Base-by-base conservation (phyloP, 2,113 vertebrate species). In the Malaclemys terrapin region DNA sequence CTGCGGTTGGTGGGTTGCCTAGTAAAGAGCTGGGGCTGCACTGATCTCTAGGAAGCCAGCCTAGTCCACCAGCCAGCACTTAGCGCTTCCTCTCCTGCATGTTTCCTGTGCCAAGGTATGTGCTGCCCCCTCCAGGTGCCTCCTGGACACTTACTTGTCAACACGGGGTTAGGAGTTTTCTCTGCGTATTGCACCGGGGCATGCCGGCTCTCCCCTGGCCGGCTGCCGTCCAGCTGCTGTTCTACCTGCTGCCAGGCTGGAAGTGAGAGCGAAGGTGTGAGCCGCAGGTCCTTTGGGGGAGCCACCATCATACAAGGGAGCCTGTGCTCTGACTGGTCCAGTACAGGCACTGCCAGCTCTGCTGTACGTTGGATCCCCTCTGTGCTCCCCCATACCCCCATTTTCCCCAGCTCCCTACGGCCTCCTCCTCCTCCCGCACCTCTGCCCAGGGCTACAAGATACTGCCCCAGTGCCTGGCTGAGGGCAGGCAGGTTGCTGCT, bases 221-320 rank as follows among this genome's bases (percentile, higher is more conserved):
- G 97, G 89, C 80, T 95, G 84, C 97, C 95, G 8, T 98, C 98
- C 97, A 99, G 97, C 97, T 99, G 98, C 98, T 98, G 99, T 95
- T 99, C 98, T 94, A 99, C 98, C 96, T 99, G 98, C 97, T 99
- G 99, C 99, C 99, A 99, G 89, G 98, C 99, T 99, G 97, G 88
- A 84, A 80, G 17, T 42, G 47, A 29, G 14, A 54, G 84, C 24
- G 3, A 84, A 75, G 89, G 78, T 16, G 12, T 47, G 7, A 10
- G 87, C 82, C 27, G 49, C 47, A 31, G 27, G 19, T 13, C 19
- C 29, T 35, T 31, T 11, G 50, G 75, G 42, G 80, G 29, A 49
- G 42, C 57, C 16, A 49, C 42, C 12, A 13, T 38, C 35, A 54
- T 45, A 35, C 20, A n/a, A 19, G 10, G 52, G 35, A 57, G 54